Conservation (phyloP, 2,113 vertebrate genomes). For the Acrocephalus arundinaceus region DNA sequence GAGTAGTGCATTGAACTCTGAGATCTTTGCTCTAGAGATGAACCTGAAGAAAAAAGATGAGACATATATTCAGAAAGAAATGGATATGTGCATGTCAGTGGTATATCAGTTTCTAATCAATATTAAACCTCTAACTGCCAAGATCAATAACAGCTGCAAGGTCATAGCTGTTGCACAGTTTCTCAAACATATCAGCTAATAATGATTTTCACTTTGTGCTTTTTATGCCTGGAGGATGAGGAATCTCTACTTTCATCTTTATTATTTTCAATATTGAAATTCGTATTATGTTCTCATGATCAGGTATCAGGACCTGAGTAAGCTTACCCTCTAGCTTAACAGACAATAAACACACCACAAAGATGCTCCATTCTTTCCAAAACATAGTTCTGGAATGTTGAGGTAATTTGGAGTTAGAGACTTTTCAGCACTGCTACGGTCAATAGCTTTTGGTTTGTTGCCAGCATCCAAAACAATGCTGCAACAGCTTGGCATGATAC, state of each 20-base stretch:
- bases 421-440: neutral
- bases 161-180: conserved; percentile 52
- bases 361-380: neutral
- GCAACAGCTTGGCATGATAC: neutral
- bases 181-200: conserved; percentile 50
- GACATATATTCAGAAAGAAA: conserved; percentile 36
- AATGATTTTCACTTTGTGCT: conserved; percentile 39
- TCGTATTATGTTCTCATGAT: conserved; percentile 4
- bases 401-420: neutral
- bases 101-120: conserved; percentile 69
- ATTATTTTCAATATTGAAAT: conserved; percentile 51
- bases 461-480: neutral
- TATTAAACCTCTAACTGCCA: conserved; percentile 64
- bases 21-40: conserved; percentile 53
- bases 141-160: conserved; percentile 66
- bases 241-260: conserved; percentile 52
- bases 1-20: conserved; percentile 32
- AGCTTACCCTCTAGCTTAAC: neutral
- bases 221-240: neutral
- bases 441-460: neutral
- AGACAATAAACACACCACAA: neutral
- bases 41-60: conserved; percentile 46
- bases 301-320: neutral
- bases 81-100: conserved; percentile 43
- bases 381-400: neutral